Conservation (phyloP, 2,888 invertebrate genomes). For the Chymomyza fuscimana region DNA sequence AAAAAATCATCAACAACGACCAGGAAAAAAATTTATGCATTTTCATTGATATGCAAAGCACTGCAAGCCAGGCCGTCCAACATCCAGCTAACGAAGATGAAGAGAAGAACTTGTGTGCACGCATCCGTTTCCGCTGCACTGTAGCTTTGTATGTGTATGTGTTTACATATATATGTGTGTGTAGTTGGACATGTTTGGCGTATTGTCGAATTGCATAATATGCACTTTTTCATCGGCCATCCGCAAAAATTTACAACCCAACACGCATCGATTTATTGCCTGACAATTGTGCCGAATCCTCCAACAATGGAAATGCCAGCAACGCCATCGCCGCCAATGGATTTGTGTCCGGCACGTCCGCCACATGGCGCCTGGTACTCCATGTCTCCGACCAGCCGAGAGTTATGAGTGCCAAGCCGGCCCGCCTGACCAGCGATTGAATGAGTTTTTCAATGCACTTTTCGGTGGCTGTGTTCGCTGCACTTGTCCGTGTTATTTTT, state of each 20-base stretch:
- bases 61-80: slow-evolving; percentile 35
- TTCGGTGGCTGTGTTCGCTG: slow-evolving; percentile 13
- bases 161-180: slow-evolving; percentile 39
- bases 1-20: slow-evolving; percentile 42
- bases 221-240: slow-evolving; percentile 76
- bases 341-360: slow-evolving; percentile 48
- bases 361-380: slow-evolving; percentile 45
- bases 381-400: slow-evolving; percentile 30
- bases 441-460: slow-evolving; percentile 53
- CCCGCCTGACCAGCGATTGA: slow-evolving; percentile 56
- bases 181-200: slow-evolving; percentile 69
- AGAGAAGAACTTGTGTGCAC: slow-evolving; percentile 42
- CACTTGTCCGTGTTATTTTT: slow-evolving; percentile 20
- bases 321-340: slow-evolving; percentile 42
- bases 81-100: slow-evolving; percentile 48
- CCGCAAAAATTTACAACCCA: slow-evolving; percentile 76
- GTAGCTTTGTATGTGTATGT: slow-evolving; percentile 16
- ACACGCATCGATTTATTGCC: slow-evolving; percentile 79
- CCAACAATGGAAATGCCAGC: slow-evolving; percentile 59
- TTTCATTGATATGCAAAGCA: slow-evolving; percentile 77
- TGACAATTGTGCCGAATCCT: slow-evolving; percentile 73
- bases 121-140: slow-evolving; percentile 51
- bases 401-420: slow-evolving; percentile 61
- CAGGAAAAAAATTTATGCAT: slow-evolving; percentile 71
- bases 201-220: slow-evolving; percentile 76